Percentiles rank a stretch among this genome's conserved stretches.
Evolutionary conservation across 1,140 invertebrate genomes (phyloP).

Genomic region (Melitaea cinxia): DNA sequence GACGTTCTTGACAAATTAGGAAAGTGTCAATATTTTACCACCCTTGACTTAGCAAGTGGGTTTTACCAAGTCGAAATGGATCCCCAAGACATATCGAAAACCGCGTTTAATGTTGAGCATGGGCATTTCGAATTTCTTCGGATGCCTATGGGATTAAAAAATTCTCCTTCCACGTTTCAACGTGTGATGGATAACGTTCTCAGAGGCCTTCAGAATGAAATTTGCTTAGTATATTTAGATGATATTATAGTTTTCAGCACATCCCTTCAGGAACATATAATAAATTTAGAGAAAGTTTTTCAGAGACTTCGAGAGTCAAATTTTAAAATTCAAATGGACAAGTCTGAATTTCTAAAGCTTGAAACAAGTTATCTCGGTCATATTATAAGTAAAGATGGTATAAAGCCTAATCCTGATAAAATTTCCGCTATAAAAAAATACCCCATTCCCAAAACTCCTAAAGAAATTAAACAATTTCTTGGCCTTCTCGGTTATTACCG

Average conservation of each 20-base stretch:
- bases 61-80: slow-evolving; percentile 33
- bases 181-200: slow-evolving; percentile 36
- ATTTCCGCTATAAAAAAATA: slow-evolving; percentile 33
- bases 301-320: slow-evolving; percentile 27
- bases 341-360: no score
- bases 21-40: neutral
- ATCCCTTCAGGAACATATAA: no score
- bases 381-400: slow-evolving; percentile 26
- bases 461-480: slow-evolving; percentile 14
- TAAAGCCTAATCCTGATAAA: slow-evolving; percentile 33
- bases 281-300: no score
- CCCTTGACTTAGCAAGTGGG: slow-evolving; percentile 22
- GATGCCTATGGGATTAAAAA: slow-evolving; percentile 40
- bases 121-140: slow-evolving; percentile 24
- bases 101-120: neutral
- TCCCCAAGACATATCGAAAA: neutral
- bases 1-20: neutral
- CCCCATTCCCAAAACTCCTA: slow-evolving; percentile 34
- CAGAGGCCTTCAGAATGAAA: slow-evolving; percentile 23
- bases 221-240: slow-evolving; percentile 33
- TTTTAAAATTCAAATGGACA: slow-evolving; percentile 29
- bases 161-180: slow-evolving; percentile 33
- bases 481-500: neutral
- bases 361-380: slow-evolving; percentile 27
- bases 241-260: slow-evolving; percentile 36